Evolutionary conservation across 2,113 vertebrate species (phyloP).

Genomic region (Dipodomys ordii): DNA sequence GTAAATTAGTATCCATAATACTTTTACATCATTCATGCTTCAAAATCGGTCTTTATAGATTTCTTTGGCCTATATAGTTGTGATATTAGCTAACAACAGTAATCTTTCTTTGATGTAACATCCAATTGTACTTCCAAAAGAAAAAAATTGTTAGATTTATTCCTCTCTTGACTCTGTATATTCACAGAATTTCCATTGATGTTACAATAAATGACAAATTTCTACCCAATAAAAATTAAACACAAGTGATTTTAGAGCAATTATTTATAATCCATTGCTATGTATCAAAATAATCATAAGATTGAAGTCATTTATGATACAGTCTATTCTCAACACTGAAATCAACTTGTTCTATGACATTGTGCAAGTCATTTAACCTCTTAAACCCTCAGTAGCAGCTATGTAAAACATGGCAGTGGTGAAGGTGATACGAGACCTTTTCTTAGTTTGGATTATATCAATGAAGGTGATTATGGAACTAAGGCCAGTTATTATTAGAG

Average conservation of each 20-base stretch:
- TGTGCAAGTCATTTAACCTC: constrained; percentile 40
- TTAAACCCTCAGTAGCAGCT: not conserved
- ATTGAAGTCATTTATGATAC: constrained; percentile 59
- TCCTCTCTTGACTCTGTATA: constrained; percentile 62
- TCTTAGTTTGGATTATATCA: not conserved
- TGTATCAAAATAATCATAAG: constrained; percentile 43
- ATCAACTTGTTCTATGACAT: constrained; percentile 7
- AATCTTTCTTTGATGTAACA: constrained; percentile 73
- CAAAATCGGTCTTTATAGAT: constrained; percentile 75
- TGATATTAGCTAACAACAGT: constrained; percentile 76
- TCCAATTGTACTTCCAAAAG: constrained; percentile 54
- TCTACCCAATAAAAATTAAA: constrained; percentile 71
- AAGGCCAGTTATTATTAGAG: not conserved
- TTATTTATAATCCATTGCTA: constrained; percentile 69
- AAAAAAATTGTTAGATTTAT: constrained; percentile 70
- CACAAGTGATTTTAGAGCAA: constrained; percentile 61
- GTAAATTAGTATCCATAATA: constrained; percentile 82
- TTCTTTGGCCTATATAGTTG: constrained; percentile 74
- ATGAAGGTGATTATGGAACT: not conserved
- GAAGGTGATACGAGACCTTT: not conserved
- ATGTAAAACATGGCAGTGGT: not conserved
- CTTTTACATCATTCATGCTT: constrained; percentile 79
- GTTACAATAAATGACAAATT: constrained; percentile 71
- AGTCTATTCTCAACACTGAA: not conserved
- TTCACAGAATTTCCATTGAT: constrained; percentile 72